These are phyloP conservation scores for Leiothrix lutea DNA, from an alignment of 2,113 vertebrate genomes.

Conservation along the genomic window DNA sequence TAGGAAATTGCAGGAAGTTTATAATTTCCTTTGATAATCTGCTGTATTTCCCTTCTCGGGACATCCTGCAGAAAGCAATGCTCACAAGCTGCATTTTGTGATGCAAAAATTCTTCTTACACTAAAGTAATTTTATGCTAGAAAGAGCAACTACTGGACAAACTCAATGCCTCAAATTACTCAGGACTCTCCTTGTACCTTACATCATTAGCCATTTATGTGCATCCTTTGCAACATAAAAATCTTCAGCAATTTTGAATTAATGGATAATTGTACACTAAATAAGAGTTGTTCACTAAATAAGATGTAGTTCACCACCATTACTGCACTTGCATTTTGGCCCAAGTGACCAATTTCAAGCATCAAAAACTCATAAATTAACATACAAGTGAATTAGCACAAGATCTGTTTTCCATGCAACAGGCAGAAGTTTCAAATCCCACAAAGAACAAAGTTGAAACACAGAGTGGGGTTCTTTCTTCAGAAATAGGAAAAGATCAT, in stretches of 20 bases:
- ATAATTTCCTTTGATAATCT: not conserved
- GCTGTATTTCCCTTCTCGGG: not conserved
- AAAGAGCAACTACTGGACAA: not conserved
- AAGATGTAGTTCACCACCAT: not conserved
- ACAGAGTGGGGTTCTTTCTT: not conserved
- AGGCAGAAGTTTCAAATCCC: not conserved
- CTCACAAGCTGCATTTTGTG: not conserved
- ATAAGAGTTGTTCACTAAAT: not conserved
- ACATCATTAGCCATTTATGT: not conserved
- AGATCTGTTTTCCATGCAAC: not conserved
- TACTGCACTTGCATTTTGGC: not conserved
- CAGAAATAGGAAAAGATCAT: not conserved
- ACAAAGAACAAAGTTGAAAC: not conserved
- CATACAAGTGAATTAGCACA: not conserved
- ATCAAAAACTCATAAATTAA: not conserved
- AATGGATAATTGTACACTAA: not conserved
- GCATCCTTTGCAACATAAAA: not conserved
- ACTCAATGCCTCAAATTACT: not conserved
- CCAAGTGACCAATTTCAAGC: not conserved
- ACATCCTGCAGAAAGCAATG: not conserved
- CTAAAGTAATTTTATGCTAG: not conserved
- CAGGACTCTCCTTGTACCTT: not conserved
- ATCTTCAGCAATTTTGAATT: not conserved
- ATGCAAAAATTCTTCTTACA: not conserved
- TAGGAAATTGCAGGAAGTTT: constrained; percentile 6